These are phyloP conservation scores for Ischnura elegans DNA, from an alignment of 2,888 invertebrate species.

Conservation along the genomic window DNA sequence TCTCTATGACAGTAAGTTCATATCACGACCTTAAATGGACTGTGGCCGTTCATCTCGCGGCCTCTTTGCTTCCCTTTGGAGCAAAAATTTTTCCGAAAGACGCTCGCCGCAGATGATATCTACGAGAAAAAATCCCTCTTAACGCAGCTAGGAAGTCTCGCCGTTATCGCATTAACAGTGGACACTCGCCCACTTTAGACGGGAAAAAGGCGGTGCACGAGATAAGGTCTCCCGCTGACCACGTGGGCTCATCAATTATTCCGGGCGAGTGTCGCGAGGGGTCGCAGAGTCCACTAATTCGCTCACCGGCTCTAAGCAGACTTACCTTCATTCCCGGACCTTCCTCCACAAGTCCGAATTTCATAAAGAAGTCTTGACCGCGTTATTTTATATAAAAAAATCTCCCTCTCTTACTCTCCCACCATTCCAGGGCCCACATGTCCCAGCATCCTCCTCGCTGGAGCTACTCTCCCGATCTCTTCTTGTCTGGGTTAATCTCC, in stretches of 20 bases:
- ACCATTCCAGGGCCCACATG: background rate
- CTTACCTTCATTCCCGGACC: no score
- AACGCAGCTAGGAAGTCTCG: background rate
- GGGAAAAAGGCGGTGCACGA: background rate
- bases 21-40: background rate
- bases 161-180: constrained; percentile 58
- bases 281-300: constrained; percentile 50
- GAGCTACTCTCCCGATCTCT: constrained; percentile 25
- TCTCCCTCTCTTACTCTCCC: background rate
- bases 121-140: background rate
- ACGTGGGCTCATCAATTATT: constrained; percentile 51
- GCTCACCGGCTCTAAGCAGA: background rate
- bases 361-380: constrained; percentile 62
- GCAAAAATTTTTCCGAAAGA: background rate
- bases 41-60: background rate
- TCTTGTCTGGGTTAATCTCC: constrained; percentile 62
- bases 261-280: constrained; percentile 5
- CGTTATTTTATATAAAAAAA: constrained; percentile 60
- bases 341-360: constrained; percentile 37
- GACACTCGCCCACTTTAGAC: constrained; percentile 45
- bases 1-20: background rate
- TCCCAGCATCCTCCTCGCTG: no score
- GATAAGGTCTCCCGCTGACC: background rate
- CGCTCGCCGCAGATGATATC: background rate
- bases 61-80: background rate